phyloP scores from a whole-genome alignment of 2,113 vertebrate species.

The Hippolais icterina region DNA sequence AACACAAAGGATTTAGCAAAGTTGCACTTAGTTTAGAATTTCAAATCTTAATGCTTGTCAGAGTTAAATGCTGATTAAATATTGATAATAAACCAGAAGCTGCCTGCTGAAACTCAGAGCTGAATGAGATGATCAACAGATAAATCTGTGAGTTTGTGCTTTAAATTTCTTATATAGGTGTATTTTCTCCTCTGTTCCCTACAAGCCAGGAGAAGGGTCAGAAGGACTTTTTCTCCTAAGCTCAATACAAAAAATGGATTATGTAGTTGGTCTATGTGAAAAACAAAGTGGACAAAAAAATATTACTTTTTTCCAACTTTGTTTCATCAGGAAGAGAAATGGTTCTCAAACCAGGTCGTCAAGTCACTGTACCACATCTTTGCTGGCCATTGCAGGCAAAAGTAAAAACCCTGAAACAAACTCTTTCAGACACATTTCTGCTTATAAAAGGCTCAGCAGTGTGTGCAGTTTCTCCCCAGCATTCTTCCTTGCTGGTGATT shows the following conservation, averaged over 20 bases:
- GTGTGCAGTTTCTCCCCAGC: not conserved
- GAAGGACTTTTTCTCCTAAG: not conserved
- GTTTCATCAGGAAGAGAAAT: not conserved
- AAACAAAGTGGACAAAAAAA: not conserved
- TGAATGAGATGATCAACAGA: slow-evolving; percentile 7
- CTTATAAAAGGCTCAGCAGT: not conserved
- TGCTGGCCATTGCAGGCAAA: not conserved
- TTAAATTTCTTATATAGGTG: not conserved
- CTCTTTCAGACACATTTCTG: not conserved
- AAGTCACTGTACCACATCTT: fast-evolving
- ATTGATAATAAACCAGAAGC: slow-evolving; percentile 39
- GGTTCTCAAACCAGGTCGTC: not conserved
- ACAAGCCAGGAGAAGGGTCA: not conserved
- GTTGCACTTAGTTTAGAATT: slow-evolving; percentile 49
- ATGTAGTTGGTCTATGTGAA: not conserved
- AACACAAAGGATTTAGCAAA: slow-evolving; percentile 53
- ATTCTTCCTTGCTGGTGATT: not conserved
- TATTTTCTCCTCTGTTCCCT: not conserved
- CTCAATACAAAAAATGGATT: not conserved
- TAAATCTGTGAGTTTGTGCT: not conserved
- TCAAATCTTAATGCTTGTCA: slow-evolving; percentile 23
- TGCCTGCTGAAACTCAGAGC: not conserved
- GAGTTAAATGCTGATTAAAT: slow-evolving; percentile 55
- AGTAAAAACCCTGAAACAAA: not conserved
- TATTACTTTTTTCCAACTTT: not conserved